Base-by-base conservation (phyloP, 1,140 invertebrate species). In the Leptinotarsa lineolata region DNA sequence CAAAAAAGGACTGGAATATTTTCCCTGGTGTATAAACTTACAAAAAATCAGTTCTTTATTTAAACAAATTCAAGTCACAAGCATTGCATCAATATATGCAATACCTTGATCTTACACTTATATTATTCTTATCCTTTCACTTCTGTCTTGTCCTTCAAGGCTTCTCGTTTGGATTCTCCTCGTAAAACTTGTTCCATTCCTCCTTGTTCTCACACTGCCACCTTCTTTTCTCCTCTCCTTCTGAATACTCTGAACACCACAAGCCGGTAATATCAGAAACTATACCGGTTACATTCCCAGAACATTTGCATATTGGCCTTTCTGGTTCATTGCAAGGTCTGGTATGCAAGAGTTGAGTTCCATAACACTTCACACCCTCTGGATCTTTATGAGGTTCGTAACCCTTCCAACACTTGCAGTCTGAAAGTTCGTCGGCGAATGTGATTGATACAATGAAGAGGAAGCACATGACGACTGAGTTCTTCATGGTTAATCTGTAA, bases 401-500 rank as follows among this genome's bases (percentile, higher is more conserved):
- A 15, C 78, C 78, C n/a, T 72, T 70, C 78, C 78, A 79, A 66
- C 78, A 79, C 54, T 73, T 74, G 67, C 77, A 78, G 58, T 68
- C 66, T 20, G 39, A 18, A 3, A 68, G 30, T 22, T 68, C 66
- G 16, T 68, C 66, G 4, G 44, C 39, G 15, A 15, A 13, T 54
- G 48, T 16, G 48, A 54, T 15, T 15, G 15, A 54, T 54, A 18
- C n/a, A 22, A n/a, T 6, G 18, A 15, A 16, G 22, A 22, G 15
- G 8, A 16, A 65, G 15, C 22, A 65, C 18, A 65, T 2, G 15
- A 22, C 24, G 4, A 65, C 3, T 24, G 24, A n/a, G 16, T 16
- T 15, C 48, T 54, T 54, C 48, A 54, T 54, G 30, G 30, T 11
- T 39, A 2, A 39, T 39, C 48, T 54, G 48, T n/a, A 54, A 54